Base-by-base conservation (phyloP, 92 coral and sea anemone genomes). In the Actinostola sp. region DNA sequence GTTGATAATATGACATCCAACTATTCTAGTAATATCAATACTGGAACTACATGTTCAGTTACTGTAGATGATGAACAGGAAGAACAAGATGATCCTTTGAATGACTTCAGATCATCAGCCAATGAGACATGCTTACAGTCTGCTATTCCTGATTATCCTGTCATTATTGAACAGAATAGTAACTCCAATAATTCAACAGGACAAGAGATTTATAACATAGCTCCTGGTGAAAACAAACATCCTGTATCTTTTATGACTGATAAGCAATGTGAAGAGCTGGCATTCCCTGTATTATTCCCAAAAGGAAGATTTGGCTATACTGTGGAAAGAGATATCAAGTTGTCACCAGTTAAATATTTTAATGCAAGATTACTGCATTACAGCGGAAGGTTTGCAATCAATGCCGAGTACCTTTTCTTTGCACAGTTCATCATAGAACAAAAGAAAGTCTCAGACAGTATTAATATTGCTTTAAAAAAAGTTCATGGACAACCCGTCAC, bases 221-320 rank as follows among this genome's bases (percentile, higher is more conserved):
- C 72, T 45, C 70, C 58, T 31, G 68, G 80, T 23, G 70, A 45
- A 78, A 78, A 63, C 46, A 84, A 71, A 58, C 80, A 84, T 19
- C 89, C 89, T 15, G 72, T 84, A n/a, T 84, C 88, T 8, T 84
- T 84, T 1, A 71, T 84, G 76, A 54, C 48, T 36, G 89, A 77
- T 61, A 71, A 84, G 46, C 80, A 73, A 51, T 80, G 87, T 86
- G 90, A 85, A 73, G 82, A 85, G 41, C 77, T 84, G n/a, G 89
- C 89, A 70, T 74, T 83, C 43, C 93, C 93, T 33, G 89, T 68
- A 73, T 44, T 88, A 31, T 84, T 88, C 48, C 93, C 77, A 2
- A 84, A 78, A 62, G 92, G 88, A 3, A 66, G 74, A 35, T 81
- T 60, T 81, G 91, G 91, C 11, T 86, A 61, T 61, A 51, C 41